Evolutionary conservation across 1,140 invertebrate species (phyloP), one percentile per base, ranked within the genome.

Genomic region (Limonius californicus): DNA sequence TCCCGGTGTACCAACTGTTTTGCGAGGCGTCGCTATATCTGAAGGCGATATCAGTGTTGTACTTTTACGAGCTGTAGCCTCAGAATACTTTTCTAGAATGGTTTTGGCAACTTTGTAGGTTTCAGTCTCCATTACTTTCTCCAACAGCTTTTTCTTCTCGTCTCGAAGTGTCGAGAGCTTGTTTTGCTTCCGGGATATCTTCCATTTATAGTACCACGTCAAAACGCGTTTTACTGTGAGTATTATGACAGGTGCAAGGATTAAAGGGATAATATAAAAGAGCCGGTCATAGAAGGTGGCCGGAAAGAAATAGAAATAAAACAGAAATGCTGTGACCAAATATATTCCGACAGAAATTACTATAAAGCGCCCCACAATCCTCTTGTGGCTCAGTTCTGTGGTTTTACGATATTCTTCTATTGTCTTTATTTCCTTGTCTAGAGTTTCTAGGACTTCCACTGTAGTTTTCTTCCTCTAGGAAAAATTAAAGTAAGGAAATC

Each of bases 91-190:
- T 72, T 95, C 88, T 54, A 97, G 79, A 69, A 97, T 92, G 77
- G 93, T 88, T 79, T 91, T 94, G 1, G 94, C 94, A 70, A 95
- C 92, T 81, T 98, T 98, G 76, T 97, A 99, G 0, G 94, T 98
- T 80, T 98, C 96, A 50, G 88, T 98, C 74, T 98, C 95, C 85
- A 94, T 97, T 27, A 99, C 95, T 77, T 95, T 89, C 73, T 98
- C 94, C 43, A 99, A 79, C 68, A 98, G 89, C 76, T 91, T 87
- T 74, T 90, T 91, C 73, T 95, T 97, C 68, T 94, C 85, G 59
- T 86, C 84, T 66, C 86, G 82, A 72, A 97, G 84, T 47, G 84
- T 83, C 55, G 76, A 77, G 45, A 97, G 78, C 77, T 89, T 63
- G 12, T 85, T 81, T 77, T 89, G 85, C 80, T 94, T 95, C 72